Percentiles rank a stretch among this genome's conserved stretches.
Evolutionary conservation across 1,140 invertebrate genomes (phyloP).

Genomic region (Phymastichus coffea): DNA sequence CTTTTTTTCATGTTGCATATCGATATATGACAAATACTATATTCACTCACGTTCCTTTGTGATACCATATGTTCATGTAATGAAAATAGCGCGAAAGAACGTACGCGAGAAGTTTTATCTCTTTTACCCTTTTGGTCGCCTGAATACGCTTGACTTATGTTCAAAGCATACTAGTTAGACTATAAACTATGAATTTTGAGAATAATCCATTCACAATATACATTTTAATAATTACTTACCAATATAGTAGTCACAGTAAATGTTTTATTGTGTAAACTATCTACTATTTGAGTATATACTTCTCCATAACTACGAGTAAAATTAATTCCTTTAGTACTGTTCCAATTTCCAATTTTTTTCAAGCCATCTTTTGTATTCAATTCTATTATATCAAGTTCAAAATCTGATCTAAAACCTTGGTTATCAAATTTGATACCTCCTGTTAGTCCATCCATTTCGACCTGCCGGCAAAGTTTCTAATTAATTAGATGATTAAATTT

Average conservation of each 20-base stretch:
- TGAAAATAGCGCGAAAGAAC: too few species aligned
- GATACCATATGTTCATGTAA: too few species aligned
- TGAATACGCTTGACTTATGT: too few species aligned
- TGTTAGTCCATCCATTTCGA: conserved; percentile 88
- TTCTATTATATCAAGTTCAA: conserved; percentile 87
- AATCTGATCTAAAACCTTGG: conserved; percentile 88
- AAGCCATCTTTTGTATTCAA: conserved; percentile 75
- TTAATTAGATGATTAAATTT: neutral
- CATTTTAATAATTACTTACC: too few species aligned
- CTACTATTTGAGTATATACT: conserved; percentile 78
- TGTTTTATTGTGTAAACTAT: conserved; percentile 89
- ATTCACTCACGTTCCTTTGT: too few species aligned
- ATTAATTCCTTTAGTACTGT: conserved; percentile 83
- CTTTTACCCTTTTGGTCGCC: too few species aligned
- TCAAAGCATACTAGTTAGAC: too few species aligned
- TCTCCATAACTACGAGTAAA: conserved; percentile 86
- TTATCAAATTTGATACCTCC: conserved; percentile 94
- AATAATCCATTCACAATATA: too few species aligned
- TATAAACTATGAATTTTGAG: too few species aligned
- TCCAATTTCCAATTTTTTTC: conserved; percentile 86
- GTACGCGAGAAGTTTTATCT: too few species aligned
- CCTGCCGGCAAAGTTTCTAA: conserved; percentile 62
- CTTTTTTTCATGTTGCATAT: too few species aligned
- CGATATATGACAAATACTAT: too few species aligned
- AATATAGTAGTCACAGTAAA: conserved; percentile 88